These are phyloP conservation scores for Hololepta plana DNA, from an alignment of 2,888 invertebrate species.

Conservation along the genomic window DNA sequence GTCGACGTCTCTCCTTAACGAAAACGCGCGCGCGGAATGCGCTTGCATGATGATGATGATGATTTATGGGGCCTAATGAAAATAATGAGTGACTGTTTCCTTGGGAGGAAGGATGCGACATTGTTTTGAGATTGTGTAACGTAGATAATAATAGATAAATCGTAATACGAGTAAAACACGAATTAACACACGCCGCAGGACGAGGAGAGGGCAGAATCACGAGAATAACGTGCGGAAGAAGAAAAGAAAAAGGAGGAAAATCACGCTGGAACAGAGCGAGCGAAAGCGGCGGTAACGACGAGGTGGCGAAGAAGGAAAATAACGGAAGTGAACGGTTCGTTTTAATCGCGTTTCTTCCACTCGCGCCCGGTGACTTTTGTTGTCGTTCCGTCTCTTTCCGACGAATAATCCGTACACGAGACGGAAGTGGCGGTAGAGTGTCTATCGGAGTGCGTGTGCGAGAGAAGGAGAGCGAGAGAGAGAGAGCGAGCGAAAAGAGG, in stretches of 20 bases:
- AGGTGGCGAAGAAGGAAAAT: too few species aligned
- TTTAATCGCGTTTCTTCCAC: too few species aligned
- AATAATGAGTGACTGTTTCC: conserved; percentile 10
- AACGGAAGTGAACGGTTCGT: conserved; percentile 11
- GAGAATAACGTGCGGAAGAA: too few species aligned
- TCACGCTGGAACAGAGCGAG: too few species aligned
- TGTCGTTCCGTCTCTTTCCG: conserved; percentile 22
- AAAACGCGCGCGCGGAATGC: conserved; percentile 10
- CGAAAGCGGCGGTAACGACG: too few species aligned
- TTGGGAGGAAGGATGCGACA: conserved; percentile 10
- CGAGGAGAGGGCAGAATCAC: too few species aligned
- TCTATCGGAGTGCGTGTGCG: conserved; percentile 3
- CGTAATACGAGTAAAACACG: too few species aligned
- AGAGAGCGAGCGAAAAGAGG: conserved; percentile 11
- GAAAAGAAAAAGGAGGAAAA: too few species aligned
- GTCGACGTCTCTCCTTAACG: too few species aligned
- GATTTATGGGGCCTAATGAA: conserved; percentile 10
- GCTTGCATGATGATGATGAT: conserved; percentile 8
- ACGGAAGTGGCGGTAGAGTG: conserved; percentile 7
- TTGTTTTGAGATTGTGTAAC: conserved; percentile 11
- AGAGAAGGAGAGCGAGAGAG: neutral
- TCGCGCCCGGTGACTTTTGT: conserved; percentile 19
- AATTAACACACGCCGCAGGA: too few species aligned
- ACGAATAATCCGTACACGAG: conserved; percentile 13
- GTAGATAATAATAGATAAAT: conserved; percentile 9